Base-by-base conservation (phyloP, 2,113 vertebrate genomes). In the Monarcha castaneiventris region DNA sequence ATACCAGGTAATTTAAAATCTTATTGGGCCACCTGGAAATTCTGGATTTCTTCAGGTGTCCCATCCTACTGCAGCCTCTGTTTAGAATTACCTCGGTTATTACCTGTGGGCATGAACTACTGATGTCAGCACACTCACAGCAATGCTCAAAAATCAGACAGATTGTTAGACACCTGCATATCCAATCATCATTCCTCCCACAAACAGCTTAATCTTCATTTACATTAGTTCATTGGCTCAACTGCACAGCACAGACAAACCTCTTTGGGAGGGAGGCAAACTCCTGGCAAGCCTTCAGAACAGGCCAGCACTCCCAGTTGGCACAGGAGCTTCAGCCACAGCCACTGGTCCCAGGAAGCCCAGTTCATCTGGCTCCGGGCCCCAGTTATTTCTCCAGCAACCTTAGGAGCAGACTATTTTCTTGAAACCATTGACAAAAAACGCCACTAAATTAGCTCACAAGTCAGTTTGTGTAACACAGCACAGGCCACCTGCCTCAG, bases 191-290 rank as follows among this genome's bases (percentile, higher is more conserved):
- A 66, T 25, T 87, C 74, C 69, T 87, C 77, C 89, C 87, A 90
- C 89, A 67, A 68, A 67, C 55, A 77, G 51, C 54, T 51, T 94
- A 64, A 88, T 77, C 67, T 80, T 69, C 69, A 78, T 76, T 93
- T 82, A 79, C 66, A 85, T 85, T 74, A 32, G 26, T 79, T 84
- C 83, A 88, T 33, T 92, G 54, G 32, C 63, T 95, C 88, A 94
- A 61, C 26, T 90, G 85, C 72, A 94, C 32, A 77, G 82, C 55
- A 59, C 63, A 61, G 49, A 77, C 61, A 84, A 89, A 72, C 41
- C 46, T 83, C 58, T 61, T 39, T 14, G 32, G 37, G 43, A 89
- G n/a, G 19, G 44, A 86, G 80, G 44, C 61, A 48, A 80, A 17
- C n/a, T 18, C 74, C 59, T 66, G 58, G 75, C 33, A 41, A 85